A percentile compares a stretch with the other conserved stretches of the same genome.
Conservation (phyloP, 2,888 invertebrate species). For the Rhyacophila evoluta region DNA sequence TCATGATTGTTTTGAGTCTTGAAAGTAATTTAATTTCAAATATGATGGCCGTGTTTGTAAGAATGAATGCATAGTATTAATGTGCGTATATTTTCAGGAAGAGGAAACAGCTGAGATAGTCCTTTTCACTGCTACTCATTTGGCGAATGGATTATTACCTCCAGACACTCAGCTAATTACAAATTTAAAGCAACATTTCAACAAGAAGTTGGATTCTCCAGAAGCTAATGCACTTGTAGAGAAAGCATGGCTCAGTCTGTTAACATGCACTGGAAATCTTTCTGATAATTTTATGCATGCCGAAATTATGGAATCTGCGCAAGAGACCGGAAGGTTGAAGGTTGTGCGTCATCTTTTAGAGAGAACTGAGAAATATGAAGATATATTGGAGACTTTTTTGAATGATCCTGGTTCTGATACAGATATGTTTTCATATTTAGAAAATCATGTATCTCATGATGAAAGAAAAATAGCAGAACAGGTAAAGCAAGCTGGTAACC, state of each 20-base stretch:
- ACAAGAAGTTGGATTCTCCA: conserved; percentile 59
- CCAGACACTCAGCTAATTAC: conserved; percentile 61
- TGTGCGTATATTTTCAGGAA: conserved; percentile 59
- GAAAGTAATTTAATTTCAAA: too few relatives aligned
- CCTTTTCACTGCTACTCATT: conserved; percentile 64
- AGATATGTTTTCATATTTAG: conserved; percentile 52
- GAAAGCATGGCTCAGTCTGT: conserved; percentile 62
- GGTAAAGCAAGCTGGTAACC: conserved; percentile 38
- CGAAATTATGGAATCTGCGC: conserved; percentile 51
- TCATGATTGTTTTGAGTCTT: too few relatives aligned
- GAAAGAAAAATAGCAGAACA: conserved; percentile 50
- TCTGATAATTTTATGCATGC: conserved; percentile 52
- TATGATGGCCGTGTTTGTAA: too few relatives aligned
- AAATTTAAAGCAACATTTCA: conserved; percentile 55
- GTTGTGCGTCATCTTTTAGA: conserved; percentile 50
- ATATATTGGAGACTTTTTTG: conserved; percentile 51
- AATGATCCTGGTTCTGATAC: conserved; percentile 49
- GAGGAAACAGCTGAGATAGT: conserved; percentile 63
- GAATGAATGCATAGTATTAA: too few relatives aligned
- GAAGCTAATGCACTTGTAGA: conserved; percentile 62
- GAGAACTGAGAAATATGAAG: conserved; percentile 45
- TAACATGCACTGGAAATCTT: conserved; percentile 56
- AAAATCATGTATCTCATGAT: conserved; percentile 49
- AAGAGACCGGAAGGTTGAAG: conserved; percentile 46
- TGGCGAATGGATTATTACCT: conserved; percentile 61